Base-by-base conservation (phyloP, 1,140 invertebrate genomes). In the Drosophila micromelanica region DNA sequence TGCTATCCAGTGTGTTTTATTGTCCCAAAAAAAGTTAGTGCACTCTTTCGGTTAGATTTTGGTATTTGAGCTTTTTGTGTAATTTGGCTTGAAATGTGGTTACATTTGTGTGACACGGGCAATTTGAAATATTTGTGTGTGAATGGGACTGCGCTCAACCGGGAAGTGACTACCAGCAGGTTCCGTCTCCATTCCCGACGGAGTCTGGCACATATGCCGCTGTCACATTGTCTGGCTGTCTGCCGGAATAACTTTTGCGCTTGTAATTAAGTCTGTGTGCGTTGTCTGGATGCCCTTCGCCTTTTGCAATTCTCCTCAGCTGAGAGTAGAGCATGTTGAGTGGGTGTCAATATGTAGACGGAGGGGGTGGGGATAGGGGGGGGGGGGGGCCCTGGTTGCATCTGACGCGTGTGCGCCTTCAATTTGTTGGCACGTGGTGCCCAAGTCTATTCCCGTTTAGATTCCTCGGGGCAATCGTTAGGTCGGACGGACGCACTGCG, bases 181-280 rank as follows among this genome's bases (percentile, higher is more conserved):
- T 52, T 6, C 23, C 15, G 12, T 12, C 15, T 13, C 15, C 20
- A 27, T 43, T 30, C 51, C 52, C 45, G 8, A 40, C 51, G 52
- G 54, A 48, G 32, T 7, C 30, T 8, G 45, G 20, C 3, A 35
- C 57, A 42, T 6, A 35, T 65, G 51, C 46, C 13, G 32, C 32
- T 17, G 13, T 8, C 30, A 38, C 32, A 42, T 43, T 54, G 52
- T 55, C 35, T 37, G 52, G n/a, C n/a, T n/a, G n/a, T n/a, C 45
- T 38, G 59, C 11, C 45, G 43, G 32, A 49, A 49, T 35, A 61
- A 61, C 37, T 49, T 49, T 61, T n/a, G 59, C 45, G 59, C 32
- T 49, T 40, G 45, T 65, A 65, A 65, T 65, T 65, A 65, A 65
- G 48, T 57, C 62, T 55, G 20, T 12, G 8, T 32, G 43, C 13